phyloP scores from a whole-genome alignment of 2,888 invertebrate species.

The Dasypogon diadema region DNA sequence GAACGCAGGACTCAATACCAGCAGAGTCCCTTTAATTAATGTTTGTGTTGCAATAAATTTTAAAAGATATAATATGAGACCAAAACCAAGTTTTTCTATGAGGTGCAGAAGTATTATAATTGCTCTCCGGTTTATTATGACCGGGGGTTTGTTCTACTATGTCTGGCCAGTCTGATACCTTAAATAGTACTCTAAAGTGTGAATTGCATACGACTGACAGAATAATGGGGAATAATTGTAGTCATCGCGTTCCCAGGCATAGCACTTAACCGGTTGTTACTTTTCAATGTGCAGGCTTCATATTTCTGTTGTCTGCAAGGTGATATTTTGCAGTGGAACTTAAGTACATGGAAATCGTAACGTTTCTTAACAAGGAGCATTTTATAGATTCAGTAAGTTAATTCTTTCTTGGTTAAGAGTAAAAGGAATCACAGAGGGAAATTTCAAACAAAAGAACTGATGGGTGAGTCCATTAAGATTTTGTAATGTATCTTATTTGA shows the following conservation, averaged over 20 bases:
- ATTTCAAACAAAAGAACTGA: neutral
- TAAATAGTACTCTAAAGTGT: too few species aligned
- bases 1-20: neutral
- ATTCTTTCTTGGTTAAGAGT: too few species aligned
- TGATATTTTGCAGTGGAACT: neutral
- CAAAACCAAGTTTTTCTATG: too few species aligned
- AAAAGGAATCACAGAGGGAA: too few species aligned
- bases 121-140: too few species aligned
- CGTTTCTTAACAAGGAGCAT: neutral
- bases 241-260: slow-evolving; percentile 2
- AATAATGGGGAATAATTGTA: slow-evolving; percentile 16
- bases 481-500: neutral
- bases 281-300: neutral
- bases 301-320: neutral
- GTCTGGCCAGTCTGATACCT: too few species aligned
- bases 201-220: slow-evolving; percentile 19
- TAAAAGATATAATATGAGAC: too few species aligned
- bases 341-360: neutral
- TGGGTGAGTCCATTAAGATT: neutral
- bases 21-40: too few species aligned
- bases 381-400: too few species aligned
- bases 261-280: slow-evolving; percentile 22
- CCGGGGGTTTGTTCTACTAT: too few species aligned
- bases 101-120: too few species aligned
- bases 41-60: too few species aligned